Evolutionary conservation across 1,140 invertebrate species (phyloP), one percentile per base, ranked within the genome.

Genomic region (Macrotrachela quadricornifera): DNA sequence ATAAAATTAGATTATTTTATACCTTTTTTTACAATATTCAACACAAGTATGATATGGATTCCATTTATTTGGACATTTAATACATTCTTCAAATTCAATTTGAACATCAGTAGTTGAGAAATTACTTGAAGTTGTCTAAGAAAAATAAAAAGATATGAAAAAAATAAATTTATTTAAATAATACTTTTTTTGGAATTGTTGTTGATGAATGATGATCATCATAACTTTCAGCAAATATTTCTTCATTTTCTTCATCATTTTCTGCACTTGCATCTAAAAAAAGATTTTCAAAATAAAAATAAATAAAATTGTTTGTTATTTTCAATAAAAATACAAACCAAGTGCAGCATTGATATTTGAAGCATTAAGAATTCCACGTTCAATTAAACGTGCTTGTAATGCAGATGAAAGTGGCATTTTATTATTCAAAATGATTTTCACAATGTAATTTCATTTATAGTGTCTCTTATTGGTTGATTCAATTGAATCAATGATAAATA

Each of bases 91-190:
- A 13, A n/a, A 41, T 13, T 46, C 45, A 13, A 13, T 15, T 36
- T 94, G 65, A 64, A 94, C 76, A 30, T 30, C 21, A 30, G 21
- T 8, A 4, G 21, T 8, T 4, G 21, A 30, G 8, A 30, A 30
- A 8, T 8, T 30, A 30, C 21, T 30, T 30, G 21, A 4, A 30
- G 21, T 8, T 4, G 21, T 2, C 21, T 30, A 30, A 8, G 8
- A 30, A 30, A 30, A 30, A 30, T 30, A 2, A 30, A 30, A 30
- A 4, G 2, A 30, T 30, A 8, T 8, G 2, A 30, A 30, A 2
- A 2, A 30, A 30, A 30, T 30, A 30, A 4, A 30, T 8, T 30
- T 30, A 8, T 30, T 4, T 30, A 8, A 30, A 30, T 4, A 2
- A 30, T 30, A 30, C 21, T 30, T 30, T 30, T 30, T 30, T 30